Base-by-base conservation (phyloP, 2,797 vertebrate genomes). In the Lophotriccus pileatus region DNA sequence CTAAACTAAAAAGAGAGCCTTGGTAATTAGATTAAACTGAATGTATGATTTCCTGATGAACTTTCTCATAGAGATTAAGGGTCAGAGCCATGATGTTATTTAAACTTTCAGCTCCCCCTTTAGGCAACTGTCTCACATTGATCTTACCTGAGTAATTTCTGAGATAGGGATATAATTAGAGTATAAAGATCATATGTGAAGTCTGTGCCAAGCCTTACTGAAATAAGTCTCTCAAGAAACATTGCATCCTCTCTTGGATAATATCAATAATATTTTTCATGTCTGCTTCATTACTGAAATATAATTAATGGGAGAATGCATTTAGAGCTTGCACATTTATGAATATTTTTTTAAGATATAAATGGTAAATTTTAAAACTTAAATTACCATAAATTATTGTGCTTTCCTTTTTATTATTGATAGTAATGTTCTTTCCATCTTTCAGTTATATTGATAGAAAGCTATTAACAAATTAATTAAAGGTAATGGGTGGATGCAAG, bases 131-230 rank as follows among this genome's bases (percentile, higher is more conserved):
- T 53, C 30, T 86, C 66, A 43, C 59, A 73, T 34, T 66, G 69
- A 84, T 94, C 86, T 93, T 64, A 52, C 37, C 60, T 78, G 62
- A 92, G 53, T 81, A 79, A 79, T 75, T 93, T 95, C 69, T 88
- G 88, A 86, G 62, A 81, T 50, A 62, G 84, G 12, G 27, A 62
- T 90, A 36, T 92, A 89, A 92, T 73, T 87, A 68, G 43, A 46
- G 30, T 47, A 18, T 62, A 88, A 69, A 84, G 58, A 90, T 82
- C 58, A 39, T 21, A 25, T 9, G 12, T 62, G 43, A 81, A 86
- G 3, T 36, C 70, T 68, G 32, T 68, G 32, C 16, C 20, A 87
- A 60, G 24, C 16, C 49, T 81, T 56, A 67, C 6, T 2, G 7
- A 88, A 86, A 37, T 25, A 83, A 94, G 87, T 46, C 36, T 46